Evolutionary conservation across 2,113 vertebrate species (phyloP).

Genomic region (Calyptomena viridis): DNA sequence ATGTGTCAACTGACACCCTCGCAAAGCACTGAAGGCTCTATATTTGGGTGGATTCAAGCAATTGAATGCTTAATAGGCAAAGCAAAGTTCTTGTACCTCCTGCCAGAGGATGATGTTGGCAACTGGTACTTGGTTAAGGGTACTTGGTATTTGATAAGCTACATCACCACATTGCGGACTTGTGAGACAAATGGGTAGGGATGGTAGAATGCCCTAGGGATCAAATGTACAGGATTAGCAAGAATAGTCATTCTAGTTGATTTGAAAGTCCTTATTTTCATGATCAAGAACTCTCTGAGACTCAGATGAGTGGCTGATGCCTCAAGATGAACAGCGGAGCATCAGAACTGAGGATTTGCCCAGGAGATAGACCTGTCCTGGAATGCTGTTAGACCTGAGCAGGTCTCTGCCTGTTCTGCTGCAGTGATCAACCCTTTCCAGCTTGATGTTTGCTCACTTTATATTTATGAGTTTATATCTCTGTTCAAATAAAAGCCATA

Average conservation of each 20-base stretch:
- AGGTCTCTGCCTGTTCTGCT: neutral
- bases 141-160: neutral
- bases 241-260: neutral
- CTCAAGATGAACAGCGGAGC: neutral
- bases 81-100: neutral
- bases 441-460: neutral
- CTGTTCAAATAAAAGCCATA: slow-evolving; percentile 45
- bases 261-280: neutral
- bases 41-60: neutral
- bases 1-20: neutral
- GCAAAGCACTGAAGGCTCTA: neutral
- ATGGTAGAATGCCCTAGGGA: neutral
- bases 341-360: neutral
- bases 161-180: no score
- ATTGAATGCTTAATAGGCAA: neutral
- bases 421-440: neutral
- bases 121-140: neutral
- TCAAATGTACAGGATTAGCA: neutral
- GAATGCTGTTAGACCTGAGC: neutral
- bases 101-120: neutral
- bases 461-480: neutral
- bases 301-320: neutral
- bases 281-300: neutral
- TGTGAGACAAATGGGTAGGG: neutral
- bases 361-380: neutral